A percentile compares a stretch with the other conserved stretches of the same genome.
phyloP scores from a whole-genome alignment of 2,888 invertebrate species.

The Dioctria rufipes region DNA sequence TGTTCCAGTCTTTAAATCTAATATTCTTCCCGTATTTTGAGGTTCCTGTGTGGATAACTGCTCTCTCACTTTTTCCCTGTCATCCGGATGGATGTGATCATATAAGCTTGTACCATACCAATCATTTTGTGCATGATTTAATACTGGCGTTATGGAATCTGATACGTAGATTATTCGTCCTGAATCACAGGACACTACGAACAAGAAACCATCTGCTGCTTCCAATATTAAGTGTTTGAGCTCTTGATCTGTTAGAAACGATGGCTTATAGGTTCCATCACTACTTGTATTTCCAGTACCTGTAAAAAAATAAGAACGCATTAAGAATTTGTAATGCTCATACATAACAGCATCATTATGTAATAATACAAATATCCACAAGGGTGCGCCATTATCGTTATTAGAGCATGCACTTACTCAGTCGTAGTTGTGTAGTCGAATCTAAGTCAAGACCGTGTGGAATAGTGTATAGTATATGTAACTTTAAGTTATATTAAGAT shows the following conservation, averaged over 20 bases:
- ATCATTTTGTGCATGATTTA: conserved; percentile 97
- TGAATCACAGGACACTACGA: conserved; percentile 89
- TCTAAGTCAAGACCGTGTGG: too few relatives aligned
- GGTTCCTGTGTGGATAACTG: conserved; percentile 98
- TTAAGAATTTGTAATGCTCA: too few relatives aligned
- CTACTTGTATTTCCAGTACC: conserved; percentile 97
- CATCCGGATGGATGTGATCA: conserved; percentile 98
- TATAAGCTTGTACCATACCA: conserved; percentile 98
- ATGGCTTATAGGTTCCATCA: conserved; percentile 98
- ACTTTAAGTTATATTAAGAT: too few relatives aligned
- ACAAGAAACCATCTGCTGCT: conserved; percentile 98
- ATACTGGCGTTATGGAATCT: conserved; percentile 97
- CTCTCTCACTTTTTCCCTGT: conserved; percentile 96
- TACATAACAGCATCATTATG: too few relatives aligned
- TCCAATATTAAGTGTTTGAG: conserved; percentile 98
- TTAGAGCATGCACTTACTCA: too few relatives aligned
- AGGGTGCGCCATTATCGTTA: too few relatives aligned
- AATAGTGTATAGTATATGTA: too few relatives aligned
- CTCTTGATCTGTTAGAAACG: conserved; percentile 99
- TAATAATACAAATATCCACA: too few relatives aligned
- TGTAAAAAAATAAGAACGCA: conserved; percentile 68
- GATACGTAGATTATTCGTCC: conserved; percentile 98
- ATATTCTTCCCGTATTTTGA: conserved; percentile 93
- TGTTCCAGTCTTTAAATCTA: conserved; percentile 98
- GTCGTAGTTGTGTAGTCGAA: too few relatives aligned